These are phyloP conservation scores for Uropsilus gracilis DNA, from an alignment of 2,113 vertebrate genomes.

Conservation along the genomic window DNA sequence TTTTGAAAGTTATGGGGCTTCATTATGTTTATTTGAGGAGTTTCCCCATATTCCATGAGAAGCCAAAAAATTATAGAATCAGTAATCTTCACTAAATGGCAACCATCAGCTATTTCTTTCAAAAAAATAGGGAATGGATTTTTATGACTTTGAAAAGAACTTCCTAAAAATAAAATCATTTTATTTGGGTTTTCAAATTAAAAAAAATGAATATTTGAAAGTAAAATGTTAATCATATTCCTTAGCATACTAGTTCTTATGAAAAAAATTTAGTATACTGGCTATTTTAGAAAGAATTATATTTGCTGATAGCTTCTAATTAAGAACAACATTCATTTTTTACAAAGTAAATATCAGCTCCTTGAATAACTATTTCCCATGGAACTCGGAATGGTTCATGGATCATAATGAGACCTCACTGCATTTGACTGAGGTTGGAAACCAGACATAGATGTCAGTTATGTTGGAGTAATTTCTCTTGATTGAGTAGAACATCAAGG, in stretches of 20 bases:
- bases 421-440: background rate
- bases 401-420: background rate
- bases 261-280: background rate
- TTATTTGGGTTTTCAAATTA: background rate
- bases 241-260: background rate
- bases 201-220: slow-evolving; percentile 23
- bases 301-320: slow-evolving; percentile 40
- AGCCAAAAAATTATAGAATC: background rate
- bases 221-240: background rate
- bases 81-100: background rate
- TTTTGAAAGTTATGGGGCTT: slow-evolving; percentile 18
- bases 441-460: background rate
- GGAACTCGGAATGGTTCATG: background rate
- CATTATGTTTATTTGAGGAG: background rate
- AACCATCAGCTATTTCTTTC: background rate
- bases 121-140: background rate
- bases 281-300: background rate
- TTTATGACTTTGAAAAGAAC: background rate
- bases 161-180: background rate
- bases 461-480: background rate
- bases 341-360: background rate
- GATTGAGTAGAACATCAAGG: background rate
- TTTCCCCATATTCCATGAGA: background rate
- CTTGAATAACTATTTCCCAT: slow-evolving; percentile 14
- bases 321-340: background rate